phyloP scores from a whole-genome alignment of 2,797 vertebrate genomes.

The Sebastes matsubarae region DNA sequence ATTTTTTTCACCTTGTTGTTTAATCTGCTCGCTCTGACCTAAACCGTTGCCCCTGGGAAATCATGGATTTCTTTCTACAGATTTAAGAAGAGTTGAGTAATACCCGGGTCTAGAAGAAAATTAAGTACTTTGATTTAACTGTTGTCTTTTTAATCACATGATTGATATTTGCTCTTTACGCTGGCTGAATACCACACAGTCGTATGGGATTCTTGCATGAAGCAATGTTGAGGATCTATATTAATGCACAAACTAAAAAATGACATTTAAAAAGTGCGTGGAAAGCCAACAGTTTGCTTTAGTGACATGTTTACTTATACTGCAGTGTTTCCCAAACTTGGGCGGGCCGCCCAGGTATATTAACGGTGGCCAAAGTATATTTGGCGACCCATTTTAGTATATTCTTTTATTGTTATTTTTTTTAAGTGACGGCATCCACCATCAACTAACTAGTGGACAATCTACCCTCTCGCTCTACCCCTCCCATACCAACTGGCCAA shows the following conservation, averaged over 20 bases:
- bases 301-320: neutral
- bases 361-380: too few species aligned
- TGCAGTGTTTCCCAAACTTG: neutral
- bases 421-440: neutral
- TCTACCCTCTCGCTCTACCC: neutral
- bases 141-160: slow-evolving; percentile 34
- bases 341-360: too few species aligned
- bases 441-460: neutral
- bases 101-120: slow-evolving; percentile 48
- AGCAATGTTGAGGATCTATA: neutral
- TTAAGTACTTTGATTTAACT: slow-evolving; percentile 40
- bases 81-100: slow-evolving; percentile 43
- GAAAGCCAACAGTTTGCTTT: neutral
- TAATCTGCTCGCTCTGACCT: slow-evolving; percentile 29
- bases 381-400: too few species aligned
- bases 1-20: slow-evolving; percentile 44
- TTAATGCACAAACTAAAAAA: neutral
- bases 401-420: too few species aligned
- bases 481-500: neutral
- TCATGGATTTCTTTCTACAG: slow-evolving; percentile 47
- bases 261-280: neutral
- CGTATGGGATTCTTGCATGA: neutral
- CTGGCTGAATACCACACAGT: neutral
- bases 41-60: slow-evolving; percentile 50
- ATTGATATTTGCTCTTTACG: slow-evolving; percentile 12